Conservation (phyloP, 1,140 invertebrate genomes). For the Acromyrmex charruanus region DNA sequence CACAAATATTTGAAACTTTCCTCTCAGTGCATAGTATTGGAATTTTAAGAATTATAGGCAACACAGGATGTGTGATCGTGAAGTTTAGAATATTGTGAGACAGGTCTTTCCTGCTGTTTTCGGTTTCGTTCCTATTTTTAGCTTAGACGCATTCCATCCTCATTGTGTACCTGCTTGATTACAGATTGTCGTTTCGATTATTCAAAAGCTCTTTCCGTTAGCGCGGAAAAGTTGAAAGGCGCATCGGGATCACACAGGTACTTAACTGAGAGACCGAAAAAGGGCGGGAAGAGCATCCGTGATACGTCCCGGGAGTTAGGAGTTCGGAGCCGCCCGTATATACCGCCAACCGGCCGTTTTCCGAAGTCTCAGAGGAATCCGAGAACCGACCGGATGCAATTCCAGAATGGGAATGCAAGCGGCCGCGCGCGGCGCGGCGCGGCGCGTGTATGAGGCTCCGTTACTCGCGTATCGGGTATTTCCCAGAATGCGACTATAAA, state of each 20-base stretch:
- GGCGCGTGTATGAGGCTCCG: constrained; percentile 77
- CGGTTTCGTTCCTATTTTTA: background rate
- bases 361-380: constrained; percentile 67
- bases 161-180: background rate
- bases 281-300: constrained; percentile 37
- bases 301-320: background rate
- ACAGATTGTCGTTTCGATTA: background rate
- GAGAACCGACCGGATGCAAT: constrained; percentile 83
- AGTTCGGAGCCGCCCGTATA: background rate
- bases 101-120: background rate
- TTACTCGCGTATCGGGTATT: constrained; percentile 83
- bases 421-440: constrained; percentile 59
- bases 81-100: background rate
- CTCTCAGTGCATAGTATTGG: no score
- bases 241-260: background rate
- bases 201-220: background rate
- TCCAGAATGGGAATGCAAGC: constrained; percentile 83
- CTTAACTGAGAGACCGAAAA: background rate
- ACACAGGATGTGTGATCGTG: background rate
- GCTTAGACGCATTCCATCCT: background rate
- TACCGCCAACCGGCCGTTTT: constrained; percentile 40
- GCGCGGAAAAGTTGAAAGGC: constrained; percentile 10
- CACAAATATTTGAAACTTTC: no score
- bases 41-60: no score
- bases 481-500: constrained; percentile 85